Conservation (phyloP, 2,888 invertebrate genomes). For the Campoletis raptor region DNA sequence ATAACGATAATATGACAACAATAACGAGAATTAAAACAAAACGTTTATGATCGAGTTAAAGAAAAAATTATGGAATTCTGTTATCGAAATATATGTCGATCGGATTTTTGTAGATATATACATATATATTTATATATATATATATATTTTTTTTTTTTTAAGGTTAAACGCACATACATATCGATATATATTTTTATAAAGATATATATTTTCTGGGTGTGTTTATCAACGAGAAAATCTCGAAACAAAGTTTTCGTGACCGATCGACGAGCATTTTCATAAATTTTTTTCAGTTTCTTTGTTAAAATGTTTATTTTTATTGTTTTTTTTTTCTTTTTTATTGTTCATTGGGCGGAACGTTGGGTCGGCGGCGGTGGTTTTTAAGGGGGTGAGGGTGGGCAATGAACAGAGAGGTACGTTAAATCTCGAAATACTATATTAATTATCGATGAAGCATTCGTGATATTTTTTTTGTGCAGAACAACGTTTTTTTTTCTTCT, state of each 20-base stretch:
- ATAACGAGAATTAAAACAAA: constrained; percentile 30
- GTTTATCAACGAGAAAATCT: constrained; percentile 49
- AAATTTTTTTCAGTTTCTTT: constrained; percentile 22
- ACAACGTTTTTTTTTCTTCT: constrained; percentile 75
- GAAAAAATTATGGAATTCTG: constrained; percentile 6
- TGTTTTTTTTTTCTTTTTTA: constrained; percentile 34
- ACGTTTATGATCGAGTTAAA: constrained; percentile 23
- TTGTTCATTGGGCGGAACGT: constrained; percentile 45
- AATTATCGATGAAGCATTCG: constrained; percentile 81
- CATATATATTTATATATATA: no score
- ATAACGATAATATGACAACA: constrained; percentile 27
- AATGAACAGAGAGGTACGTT: constrained; percentile 67
- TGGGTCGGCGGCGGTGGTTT: constrained; percentile 30
- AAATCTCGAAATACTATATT: constrained; percentile 75
- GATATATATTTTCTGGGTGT: not conserved
- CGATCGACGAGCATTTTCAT: constrained; percentile 53
- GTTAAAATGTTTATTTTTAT: constrained; percentile 13
- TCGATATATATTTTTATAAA: not conserved
- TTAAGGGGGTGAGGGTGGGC: constrained; percentile 52
- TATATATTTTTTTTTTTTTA: not conserved
- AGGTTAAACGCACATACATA: not conserved
- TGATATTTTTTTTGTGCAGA: constrained; percentile 80
- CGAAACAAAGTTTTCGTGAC: constrained; percentile 52
- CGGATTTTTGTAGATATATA: not conserved
- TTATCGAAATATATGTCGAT: constrained; percentile 42